A percentile compares a stretch with the other conserved stretches of the same genome.
These are phyloP conservation scores for Trogon surrucura DNA, from an alignment of 2,113 vertebrate species.

Conservation along the genomic window DNA sequence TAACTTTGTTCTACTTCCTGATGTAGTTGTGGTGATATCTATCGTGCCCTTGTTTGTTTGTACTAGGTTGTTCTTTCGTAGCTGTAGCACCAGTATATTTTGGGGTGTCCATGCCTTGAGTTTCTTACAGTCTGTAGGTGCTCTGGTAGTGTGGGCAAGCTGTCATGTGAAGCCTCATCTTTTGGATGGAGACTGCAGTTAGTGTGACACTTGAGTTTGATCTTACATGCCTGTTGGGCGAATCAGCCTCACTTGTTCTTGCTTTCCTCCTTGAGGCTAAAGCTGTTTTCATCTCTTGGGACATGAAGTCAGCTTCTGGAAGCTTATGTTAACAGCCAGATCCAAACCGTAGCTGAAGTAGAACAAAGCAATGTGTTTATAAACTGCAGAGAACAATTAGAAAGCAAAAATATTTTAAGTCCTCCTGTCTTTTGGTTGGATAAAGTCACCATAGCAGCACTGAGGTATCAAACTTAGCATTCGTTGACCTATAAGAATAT, in stretches of 20 bases:
- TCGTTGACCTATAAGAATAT: neutral
- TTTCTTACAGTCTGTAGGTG: accelerated
- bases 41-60: neutral
- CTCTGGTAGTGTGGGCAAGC: neutral
- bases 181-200: neutral
- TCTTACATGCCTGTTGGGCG: neutral
- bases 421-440: neutral
- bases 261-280: constrained; percentile 5
- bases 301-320: constrained; percentile 9
- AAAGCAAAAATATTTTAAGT: neutral
- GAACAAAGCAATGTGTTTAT: neutral
- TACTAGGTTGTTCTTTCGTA: neutral
- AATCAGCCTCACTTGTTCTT: neutral
- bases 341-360: neutral
- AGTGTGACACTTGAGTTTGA: neutral
- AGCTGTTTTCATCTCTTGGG: constrained; percentile 12
- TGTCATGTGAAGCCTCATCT: neutral
- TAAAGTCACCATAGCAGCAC: neutral
- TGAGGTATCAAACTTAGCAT: neutral
- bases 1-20: neutral
- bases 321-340: neutral
- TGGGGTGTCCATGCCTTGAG: neutral
- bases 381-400: neutral
- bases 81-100: neutral
- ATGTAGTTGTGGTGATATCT: neutral